phyloP scores from a whole-genome alignment of 2,888 invertebrate species.

The Gasteruption jaculator region DNA sequence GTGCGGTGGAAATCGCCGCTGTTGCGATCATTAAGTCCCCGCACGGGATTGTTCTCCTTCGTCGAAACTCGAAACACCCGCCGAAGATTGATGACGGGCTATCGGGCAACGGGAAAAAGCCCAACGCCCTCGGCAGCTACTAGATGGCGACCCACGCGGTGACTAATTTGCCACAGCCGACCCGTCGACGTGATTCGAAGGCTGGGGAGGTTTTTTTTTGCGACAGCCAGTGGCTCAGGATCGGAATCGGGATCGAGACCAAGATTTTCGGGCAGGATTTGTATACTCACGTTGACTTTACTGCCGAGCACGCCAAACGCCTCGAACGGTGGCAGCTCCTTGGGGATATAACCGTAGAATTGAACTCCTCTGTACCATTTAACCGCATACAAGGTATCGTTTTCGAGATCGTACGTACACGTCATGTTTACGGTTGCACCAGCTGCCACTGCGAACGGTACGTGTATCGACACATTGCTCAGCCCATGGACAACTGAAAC shows the following conservation, averaged over 20 bases:
- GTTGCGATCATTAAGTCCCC: too few species aligned
- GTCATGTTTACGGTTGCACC: conserved; percentile 71
- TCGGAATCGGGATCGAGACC: conserved; percentile 8
- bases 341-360: conserved; percentile 77
- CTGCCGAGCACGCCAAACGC: conserved; percentile 67
- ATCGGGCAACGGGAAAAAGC: too few species aligned
- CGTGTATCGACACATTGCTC: conserved; percentile 66
- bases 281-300: conserved; percentile 70
- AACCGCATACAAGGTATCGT: conserved; percentile 71
- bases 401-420: conserved; percentile 72
- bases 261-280: conserved; percentile 10
- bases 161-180: too few species aligned
- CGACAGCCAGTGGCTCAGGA: too few species aligned
- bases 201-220: too few species aligned
- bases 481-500: conserved; percentile 49
- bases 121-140: too few species aligned
- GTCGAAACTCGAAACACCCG: too few species aligned
- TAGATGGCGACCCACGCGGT: too few species aligned
- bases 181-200: too few species aligned
- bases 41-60: too few species aligned
- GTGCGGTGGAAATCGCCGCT: too few species aligned
- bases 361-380: conserved; percentile 79
- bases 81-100: too few species aligned
- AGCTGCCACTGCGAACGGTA: conserved; percentile 67
- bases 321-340: conserved; percentile 70